phyloP scores from a whole-genome alignment of 2,888 invertebrate genomes.

The Anaspis maculata region DNA sequence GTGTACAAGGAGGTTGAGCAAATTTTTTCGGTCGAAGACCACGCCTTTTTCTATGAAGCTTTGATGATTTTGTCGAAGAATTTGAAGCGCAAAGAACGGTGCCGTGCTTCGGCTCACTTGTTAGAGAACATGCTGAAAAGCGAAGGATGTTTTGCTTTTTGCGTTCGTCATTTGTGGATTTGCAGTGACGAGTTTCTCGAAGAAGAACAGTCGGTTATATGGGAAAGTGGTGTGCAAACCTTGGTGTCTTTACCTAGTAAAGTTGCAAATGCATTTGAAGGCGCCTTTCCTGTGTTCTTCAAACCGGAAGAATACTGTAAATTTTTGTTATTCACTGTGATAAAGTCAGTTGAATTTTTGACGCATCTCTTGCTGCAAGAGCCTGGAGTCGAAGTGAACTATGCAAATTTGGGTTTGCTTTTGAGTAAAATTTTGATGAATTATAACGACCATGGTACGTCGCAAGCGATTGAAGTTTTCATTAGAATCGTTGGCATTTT shows the following conservation, averaged over 20 bases:
- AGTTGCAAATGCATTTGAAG: slow-evolving; percentile 58
- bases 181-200: slow-evolving; percentile 39
- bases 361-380: slow-evolving; percentile 35
- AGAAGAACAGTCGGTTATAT: too few relatives aligned
- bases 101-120: slow-evolving; percentile 39
- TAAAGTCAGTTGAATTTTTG: slow-evolving; percentile 55
- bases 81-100: slow-evolving; percentile 45
- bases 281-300: slow-evolving; percentile 51
- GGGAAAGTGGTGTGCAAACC: slow-evolving; percentile 54
- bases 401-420: slow-evolving; percentile 32
- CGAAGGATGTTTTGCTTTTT: slow-evolving; percentile 50
- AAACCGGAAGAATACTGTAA: slow-evolving; percentile 50
- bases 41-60: slow-evolving; percentile 43
- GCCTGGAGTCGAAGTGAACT: slow-evolving; percentile 29
- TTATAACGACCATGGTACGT: slow-evolving; percentile 45
- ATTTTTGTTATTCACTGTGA: slow-evolving; percentile 51
- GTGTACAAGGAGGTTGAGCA: slow-evolving; percentile 41
- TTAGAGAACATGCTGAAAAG: slow-evolving; percentile 47
- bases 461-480: slow-evolving; percentile 45
- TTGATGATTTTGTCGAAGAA: slow-evolving; percentile 44
- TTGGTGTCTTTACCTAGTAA: slow-evolving; percentile 60
- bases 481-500: slow-evolving; percentile 50
- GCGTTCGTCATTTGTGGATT: slow-evolving; percentile 14
- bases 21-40: slow-evolving; percentile 51
- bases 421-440: slow-evolving; percentile 54